phyloP scores from a whole-genome alignment of 1,140 invertebrate species.

The Matsumurasca onukii region DNA sequence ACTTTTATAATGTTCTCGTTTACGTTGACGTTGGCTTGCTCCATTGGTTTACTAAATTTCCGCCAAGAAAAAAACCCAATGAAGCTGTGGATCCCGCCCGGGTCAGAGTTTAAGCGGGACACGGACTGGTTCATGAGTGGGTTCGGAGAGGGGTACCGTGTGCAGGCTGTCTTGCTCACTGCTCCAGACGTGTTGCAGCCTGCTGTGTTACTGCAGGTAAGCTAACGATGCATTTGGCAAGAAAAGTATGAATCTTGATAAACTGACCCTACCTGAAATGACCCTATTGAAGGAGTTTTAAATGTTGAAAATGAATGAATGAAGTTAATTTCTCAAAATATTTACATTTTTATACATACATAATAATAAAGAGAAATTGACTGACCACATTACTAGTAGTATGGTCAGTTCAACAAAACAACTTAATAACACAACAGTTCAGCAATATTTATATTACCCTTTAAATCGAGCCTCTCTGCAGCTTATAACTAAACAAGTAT shows the following conservation, averaged over 20 bases:
- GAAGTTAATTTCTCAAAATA: background rate
- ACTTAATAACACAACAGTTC: no score
- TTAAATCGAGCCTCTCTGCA: no score
- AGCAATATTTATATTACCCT: background rate
- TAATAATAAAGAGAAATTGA: no score
- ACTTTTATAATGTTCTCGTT: slow-evolving; percentile 55
- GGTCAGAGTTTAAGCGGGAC: slow-evolving; percentile 66
- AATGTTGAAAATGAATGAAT: background rate
- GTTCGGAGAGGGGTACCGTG: slow-evolving; percentile 61
- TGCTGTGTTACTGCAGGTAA: slow-evolving; percentile 51
- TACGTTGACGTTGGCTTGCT: slow-evolving; percentile 52
- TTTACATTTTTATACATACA: no score
- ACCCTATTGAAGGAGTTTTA: background rate
- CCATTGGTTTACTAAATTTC: slow-evolving; percentile 58
- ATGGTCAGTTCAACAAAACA: no score
- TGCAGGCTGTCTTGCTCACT: slow-evolving; percentile 61
- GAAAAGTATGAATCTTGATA: no score
- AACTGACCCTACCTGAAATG: no score
- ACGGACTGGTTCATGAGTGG: slow-evolving; percentile 71
- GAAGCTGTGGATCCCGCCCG: slow-evolving; percentile 68
- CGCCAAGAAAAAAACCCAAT: slow-evolving; percentile 65
- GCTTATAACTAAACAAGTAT: no score
- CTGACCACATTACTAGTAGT: no score
- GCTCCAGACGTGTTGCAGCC: slow-evolving; percentile 66
- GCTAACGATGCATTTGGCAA: no score